phyloP scores from a whole-genome alignment of 1,140 invertebrate species.

The Leptestheria dahalacensis region DNA sequence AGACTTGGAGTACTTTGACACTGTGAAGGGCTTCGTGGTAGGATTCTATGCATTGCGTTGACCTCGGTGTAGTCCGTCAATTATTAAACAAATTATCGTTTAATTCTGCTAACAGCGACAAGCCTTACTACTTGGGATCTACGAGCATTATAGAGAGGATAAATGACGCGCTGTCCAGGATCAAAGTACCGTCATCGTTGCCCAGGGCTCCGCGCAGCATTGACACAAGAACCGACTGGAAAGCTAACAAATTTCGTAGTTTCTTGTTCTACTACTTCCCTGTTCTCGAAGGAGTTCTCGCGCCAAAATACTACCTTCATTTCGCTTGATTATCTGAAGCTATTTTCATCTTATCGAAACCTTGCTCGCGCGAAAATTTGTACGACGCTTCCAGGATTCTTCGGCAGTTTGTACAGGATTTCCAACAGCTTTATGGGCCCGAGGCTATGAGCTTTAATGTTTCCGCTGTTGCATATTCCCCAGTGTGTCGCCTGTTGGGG shows the following conservation, averaged over 20 bases:
- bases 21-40: background rate
- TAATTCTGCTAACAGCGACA: background rate
- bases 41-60: background rate
- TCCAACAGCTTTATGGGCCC: background rate
- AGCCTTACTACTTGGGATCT: background rate
- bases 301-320: background rate
- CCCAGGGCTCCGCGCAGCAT: background rate
- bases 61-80: background rate
- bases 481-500: slow-evolving; percentile 1
- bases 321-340: background rate
- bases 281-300: background rate
- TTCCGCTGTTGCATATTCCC: background rate
- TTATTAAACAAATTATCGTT: background rate
- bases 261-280: background rate
- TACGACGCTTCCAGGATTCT: background rate
- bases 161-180: background rate
- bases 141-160: background rate
- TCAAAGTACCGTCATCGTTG: background rate
- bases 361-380: background rate
- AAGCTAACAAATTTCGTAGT: background rate
- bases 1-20: background rate
- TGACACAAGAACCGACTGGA: background rate
- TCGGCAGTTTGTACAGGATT: background rate
- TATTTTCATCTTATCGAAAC: background rate
- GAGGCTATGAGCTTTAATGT: slow-evolving; percentile 2